Conservation (phyloP, 1,140 invertebrate species). For the Idris sp. region DNA sequence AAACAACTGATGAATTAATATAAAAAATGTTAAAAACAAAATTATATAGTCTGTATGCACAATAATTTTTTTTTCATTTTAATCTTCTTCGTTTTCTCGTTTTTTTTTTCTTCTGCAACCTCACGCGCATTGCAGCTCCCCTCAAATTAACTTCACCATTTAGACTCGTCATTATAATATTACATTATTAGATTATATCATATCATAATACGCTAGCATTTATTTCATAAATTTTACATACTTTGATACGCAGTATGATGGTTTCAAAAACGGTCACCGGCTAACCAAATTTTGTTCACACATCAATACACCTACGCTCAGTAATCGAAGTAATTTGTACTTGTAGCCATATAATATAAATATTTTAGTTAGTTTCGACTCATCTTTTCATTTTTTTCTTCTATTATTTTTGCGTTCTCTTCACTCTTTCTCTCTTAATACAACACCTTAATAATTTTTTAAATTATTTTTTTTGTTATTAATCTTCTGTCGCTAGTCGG, state of each 20-base stretch:
- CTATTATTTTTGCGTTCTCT: conserved; percentile 69
- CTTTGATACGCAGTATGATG: conserved; percentile 80
- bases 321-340: conserved; percentile 80
- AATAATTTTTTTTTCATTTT: conserved; percentile 72
- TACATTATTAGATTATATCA: conserved; percentile 80
- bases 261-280: conserved; percentile 79
- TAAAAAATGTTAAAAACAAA: conserved; percentile 61
- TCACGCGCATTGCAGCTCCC: conserved; percentile 74
- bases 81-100: conserved; percentile 54
- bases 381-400: conserved; percentile 69
- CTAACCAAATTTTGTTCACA: conserved; percentile 79
- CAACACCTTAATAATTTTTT: conserved; percentile 63
- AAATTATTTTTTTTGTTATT: conserved; percentile 60
- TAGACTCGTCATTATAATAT: conserved; percentile 80
- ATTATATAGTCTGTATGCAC: conserved; percentile 76
- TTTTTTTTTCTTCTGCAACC: conserved; percentile 69
- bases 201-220: conserved; percentile 79
- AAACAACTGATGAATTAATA: conserved; percentile 62
- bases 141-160: conserved; percentile 79
- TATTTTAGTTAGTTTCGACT: conserved; percentile 78
- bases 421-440: conserved; percentile 61
- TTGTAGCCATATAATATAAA: conserved; percentile 80
- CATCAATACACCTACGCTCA: conserved; percentile 79
- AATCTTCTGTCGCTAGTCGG: conserved; percentile 72
- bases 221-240: conserved; percentile 80